phyloP scores from a whole-genome alignment of 2,888 invertebrate genomes.

The Nemapogon koenigi region DNA sequence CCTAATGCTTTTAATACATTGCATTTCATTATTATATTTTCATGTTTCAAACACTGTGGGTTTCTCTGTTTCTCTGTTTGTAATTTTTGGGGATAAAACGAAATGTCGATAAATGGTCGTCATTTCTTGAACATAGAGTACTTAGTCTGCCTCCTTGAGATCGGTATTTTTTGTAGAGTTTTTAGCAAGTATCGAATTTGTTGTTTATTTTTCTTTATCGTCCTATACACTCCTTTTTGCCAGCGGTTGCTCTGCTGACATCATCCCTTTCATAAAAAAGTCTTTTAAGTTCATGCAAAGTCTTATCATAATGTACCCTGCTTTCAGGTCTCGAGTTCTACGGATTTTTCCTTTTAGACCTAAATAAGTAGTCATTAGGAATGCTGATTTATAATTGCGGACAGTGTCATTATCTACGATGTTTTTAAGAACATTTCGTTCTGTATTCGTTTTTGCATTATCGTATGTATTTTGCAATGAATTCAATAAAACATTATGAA shows the following conservation, averaged over 20 bases:
- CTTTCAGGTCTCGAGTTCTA: neutral
- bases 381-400: neutral
- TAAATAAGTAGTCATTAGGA: neutral
- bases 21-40: too few relatives aligned
- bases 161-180: too few relatives aligned
- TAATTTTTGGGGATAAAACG: neutral
- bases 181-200: too few relatives aligned
- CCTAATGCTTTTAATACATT: too few relatives aligned
- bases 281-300: neutral
- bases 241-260: conserved; percentile 6
- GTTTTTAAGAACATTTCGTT: neutral
- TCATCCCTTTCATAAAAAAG: conserved; percentile 7
- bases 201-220: neutral
- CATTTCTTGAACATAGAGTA: neutral
- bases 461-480: neutral
- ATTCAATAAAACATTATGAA: too few relatives aligned
- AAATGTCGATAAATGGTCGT: neutral
- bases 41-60: too few relatives aligned
- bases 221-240: conserved; percentile 7
- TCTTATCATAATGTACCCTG: neutral
- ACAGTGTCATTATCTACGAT: neutral
- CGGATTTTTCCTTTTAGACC: neutral
- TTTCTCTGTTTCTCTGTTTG: neutral
- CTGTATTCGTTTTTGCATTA: neutral
- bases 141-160: neutral